Evolutionary conservation across 2,113 vertebrate species (phyloP), one percentile per base, ranked within the genome.

Genomic region (Aythya baeri): DNA sequence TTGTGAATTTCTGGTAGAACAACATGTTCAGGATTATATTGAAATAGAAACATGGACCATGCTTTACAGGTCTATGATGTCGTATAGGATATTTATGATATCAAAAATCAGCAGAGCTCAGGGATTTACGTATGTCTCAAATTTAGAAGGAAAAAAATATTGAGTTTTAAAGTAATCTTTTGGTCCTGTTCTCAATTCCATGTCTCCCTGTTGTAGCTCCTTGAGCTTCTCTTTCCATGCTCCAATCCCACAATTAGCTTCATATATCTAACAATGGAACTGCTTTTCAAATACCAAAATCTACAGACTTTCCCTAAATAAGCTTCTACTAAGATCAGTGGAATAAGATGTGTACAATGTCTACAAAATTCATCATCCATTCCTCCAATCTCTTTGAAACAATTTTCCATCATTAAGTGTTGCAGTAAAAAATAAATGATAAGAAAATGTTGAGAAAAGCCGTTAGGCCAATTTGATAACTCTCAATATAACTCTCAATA

Each of bases 241-340:
- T 55, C 41, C 4, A 83, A 57, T 74, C 31, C 3, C 3, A 46
- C 3, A 31, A 32, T 66, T 49, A 50, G 1, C 36, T 90, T 77
- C 55, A 58, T 59, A 31, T 10, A 36, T 36, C 6, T 78, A 57
- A 27, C 11, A 62, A 6, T 57, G 16, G 57, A 43, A 49, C 2
- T 62, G 13, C 17, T 66, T 55, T 67, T 49, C 49, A 59, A 58
- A 57, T 34, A 83, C 1, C 4, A 12, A 73, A 27, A 17, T 26
- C 12, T 92, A 46, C 27, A 65, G 11, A 29, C n/a, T 16, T 73
- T 79, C 13, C 21, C 10, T 21, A 49, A 13, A 75, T 9, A 54
- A 87, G 46, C 6, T 4, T 52, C 34, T 65, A 9, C 34, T 66
- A 32, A 65, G 8, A 72, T 3, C 14, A 0, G 0, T 52, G 13